phyloP scores from a whole-genome alignment of 2,888 invertebrate genomes.

The Ommatoiulus sabulosus region DNA sequence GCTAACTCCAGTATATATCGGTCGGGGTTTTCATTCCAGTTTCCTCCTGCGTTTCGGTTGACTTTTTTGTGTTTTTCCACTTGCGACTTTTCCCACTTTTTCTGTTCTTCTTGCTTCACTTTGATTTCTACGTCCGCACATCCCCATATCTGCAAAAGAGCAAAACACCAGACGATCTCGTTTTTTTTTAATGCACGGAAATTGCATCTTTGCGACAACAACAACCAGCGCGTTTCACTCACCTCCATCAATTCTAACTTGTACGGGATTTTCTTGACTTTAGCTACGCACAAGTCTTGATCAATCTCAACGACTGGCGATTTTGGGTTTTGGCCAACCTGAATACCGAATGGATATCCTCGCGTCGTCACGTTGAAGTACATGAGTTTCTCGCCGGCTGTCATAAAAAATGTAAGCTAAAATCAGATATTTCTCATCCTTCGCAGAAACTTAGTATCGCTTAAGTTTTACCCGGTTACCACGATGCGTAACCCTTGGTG shows the following conservation, averaged over 20 bases:
- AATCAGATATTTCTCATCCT: background rate
- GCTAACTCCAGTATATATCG: conserved; percentile 89
- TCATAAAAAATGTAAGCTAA: conserved; percentile 47
- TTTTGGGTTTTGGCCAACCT: conserved; percentile 84
- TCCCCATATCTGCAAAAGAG: conserved; percentile 70
- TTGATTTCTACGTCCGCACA: conserved; percentile 66
- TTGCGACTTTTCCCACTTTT: conserved; percentile 91
- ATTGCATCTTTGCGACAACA: background rate
- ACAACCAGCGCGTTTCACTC: conserved; percentile 65
- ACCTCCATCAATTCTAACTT: conserved; percentile 77
- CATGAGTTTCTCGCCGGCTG: conserved; percentile 78
- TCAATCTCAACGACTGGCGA: conserved; percentile 80
- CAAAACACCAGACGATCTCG: background rate
- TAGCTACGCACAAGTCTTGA: conserved; percentile 79
- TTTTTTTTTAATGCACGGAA: background rate
- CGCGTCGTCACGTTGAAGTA: conserved; percentile 86
- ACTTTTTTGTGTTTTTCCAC: conserved; percentile 84
- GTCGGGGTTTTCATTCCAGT: conserved; percentile 97
- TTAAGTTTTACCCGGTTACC: background rate
- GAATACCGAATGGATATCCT: conserved; percentile 85
- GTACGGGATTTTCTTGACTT: conserved; percentile 77
- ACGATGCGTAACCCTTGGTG: too few species aligned
- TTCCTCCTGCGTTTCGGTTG: conserved; percentile 86
- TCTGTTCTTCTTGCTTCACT: conserved; percentile 87
- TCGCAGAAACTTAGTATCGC: background rate